phyloP scores from a whole-genome alignment of 2,113 vertebrate species.

The Ifrita kowaldi region DNA sequence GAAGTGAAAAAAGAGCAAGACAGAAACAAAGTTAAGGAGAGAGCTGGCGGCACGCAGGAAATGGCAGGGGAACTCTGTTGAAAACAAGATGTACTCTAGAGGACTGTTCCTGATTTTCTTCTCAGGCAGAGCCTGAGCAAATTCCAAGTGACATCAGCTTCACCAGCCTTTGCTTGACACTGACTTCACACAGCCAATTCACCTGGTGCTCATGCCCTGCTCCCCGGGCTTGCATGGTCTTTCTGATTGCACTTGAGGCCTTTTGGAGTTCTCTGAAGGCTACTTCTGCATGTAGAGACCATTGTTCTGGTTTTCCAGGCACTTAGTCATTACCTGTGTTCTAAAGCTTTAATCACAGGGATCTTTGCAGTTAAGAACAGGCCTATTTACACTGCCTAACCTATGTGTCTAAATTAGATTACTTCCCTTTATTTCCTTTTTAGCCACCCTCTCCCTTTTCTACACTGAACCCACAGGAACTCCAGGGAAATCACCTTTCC shows the following conservation, averaged over 20 bases:
- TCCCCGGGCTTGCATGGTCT: not conserved
- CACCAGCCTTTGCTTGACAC: not conserved
- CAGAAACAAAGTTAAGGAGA: not conserved
- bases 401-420: not conserved
- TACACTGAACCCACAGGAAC: not conserved
- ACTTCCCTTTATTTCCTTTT: not conserved
- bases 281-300: not conserved
- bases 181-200: not conserved
- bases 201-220: not conserved
- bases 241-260: not conserved
- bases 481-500: not conserved
- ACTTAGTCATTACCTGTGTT: not conserved
- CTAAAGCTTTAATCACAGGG: not conserved
- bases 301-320: not conserved
- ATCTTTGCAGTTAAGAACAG: not conserved
- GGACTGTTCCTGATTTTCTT: not conserved
- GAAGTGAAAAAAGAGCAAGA: not conserved
- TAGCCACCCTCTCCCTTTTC: not conserved
- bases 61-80: not conserved
- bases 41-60: not conserved
- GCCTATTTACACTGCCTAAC: not conserved
- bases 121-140: not conserved
- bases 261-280: not conserved
- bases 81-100: not conserved
- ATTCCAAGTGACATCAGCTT: not conserved